These are phyloP conservation scores for Zoanthus gigantus DNA, from an alignment of 92 coral and sea anemone species.

Conservation along the genomic window DNA sequence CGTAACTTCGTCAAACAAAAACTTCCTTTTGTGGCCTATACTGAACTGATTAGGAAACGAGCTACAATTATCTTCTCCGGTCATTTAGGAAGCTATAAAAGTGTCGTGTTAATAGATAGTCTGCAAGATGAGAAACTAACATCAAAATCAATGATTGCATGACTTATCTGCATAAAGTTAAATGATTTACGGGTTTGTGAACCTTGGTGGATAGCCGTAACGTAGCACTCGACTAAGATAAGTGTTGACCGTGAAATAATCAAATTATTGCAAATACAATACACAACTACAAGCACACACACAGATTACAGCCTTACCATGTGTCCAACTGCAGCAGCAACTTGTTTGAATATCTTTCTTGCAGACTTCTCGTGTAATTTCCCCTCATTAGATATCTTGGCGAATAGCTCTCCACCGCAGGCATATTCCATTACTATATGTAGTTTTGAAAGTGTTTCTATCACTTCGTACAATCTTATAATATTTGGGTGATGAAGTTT, in stretches of 20 bases:
- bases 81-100: not conserved
- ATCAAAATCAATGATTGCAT: not conserved
- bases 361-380: conserved; percentile 89
- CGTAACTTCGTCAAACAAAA: not conserved
- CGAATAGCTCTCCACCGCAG: conserved; percentile 94
- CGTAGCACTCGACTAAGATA: not conserved
- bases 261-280: not conserved
- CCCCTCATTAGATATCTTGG: conserved; percentile 97
- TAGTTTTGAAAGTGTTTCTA: conserved; percentile 93
- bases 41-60: not conserved
- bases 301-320: conserved; percentile 73
- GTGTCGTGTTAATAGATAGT: not conserved
- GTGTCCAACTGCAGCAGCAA: conserved; percentile 95
- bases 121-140: not conserved
- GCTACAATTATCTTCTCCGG: not conserved
- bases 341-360: conserved; percentile 83
- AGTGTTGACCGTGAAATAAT: conserved; percentile 21
- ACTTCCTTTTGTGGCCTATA: not conserved
- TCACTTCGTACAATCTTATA: conserved; percentile 94
- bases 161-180: not conserved
- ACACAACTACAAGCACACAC: not conserved
- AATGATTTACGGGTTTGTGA: not conserved
- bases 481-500: conserved; percentile 96
- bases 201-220: not conserved
- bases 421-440: conserved; percentile 98